A percentile compares a stretch with the other conserved stretches of the same genome.
Conservation (phyloP, 2,113 vertebrate genomes). For the Pseudopipra pipra region DNA sequence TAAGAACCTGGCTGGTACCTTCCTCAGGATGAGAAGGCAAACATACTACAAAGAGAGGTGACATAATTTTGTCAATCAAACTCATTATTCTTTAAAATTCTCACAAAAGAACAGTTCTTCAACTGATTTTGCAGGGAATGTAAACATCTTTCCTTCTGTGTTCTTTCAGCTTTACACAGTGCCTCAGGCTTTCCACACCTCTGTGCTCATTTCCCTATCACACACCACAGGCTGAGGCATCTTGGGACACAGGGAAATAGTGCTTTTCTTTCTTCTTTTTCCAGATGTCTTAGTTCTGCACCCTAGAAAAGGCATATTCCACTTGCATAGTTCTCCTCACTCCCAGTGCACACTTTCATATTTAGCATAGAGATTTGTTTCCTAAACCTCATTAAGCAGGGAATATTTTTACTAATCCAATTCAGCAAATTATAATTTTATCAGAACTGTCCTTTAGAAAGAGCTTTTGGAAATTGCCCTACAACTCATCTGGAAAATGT, state of each 20-base stretch:
- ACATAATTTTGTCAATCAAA: not conserved
- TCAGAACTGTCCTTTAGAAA: not conserved
- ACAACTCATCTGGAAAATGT: not conserved
- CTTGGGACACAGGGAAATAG: not conserved
- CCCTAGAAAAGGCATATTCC: not conserved
- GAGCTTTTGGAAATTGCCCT: not conserved
- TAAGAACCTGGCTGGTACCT: not conserved
- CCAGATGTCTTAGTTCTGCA: not conserved
- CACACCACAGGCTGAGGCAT: not conserved
- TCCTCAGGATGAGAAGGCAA: not conserved
- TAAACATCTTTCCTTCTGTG: not conserved
- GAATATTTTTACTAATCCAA: not conserved
- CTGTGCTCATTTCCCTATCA: not conserved
- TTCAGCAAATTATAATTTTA: not conserved
- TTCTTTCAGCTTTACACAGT: not conserved
- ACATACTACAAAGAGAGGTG: not conserved
- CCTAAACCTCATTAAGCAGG: not conserved
- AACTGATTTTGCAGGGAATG: not conserved
- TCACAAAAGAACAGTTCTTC: not conserved
- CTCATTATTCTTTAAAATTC: not conserved
- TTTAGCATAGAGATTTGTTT: not conserved
- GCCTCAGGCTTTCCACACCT: not conserved
- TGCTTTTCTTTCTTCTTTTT: slow-evolving; percentile 1
- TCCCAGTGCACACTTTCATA: not conserved
- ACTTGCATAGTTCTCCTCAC: not conserved